A percentile compares a stretch with the other conserved stretches of the same genome.
Conservation (phyloP, 1,140 invertebrate species). For the Batillaria attramentaria region DNA sequence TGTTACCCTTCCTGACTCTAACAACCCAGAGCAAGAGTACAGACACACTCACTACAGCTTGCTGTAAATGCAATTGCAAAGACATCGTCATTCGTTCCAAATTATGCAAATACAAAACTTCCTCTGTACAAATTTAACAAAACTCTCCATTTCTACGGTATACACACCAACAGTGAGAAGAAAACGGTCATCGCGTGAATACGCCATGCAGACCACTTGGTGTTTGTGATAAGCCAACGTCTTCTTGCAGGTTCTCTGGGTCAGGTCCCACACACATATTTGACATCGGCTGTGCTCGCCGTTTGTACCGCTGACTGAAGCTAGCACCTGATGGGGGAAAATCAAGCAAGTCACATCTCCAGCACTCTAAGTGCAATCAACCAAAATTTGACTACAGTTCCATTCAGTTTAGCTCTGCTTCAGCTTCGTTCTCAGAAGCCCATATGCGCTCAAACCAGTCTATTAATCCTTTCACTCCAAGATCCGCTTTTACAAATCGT, state of each 20-base stretch:
- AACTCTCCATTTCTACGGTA: too few species aligned
- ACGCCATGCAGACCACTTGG: constrained; percentile 65
- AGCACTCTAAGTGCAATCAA: neutral
- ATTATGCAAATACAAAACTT: neutral
- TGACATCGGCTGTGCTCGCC: constrained; percentile 57
- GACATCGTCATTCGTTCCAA: too few species aligned
- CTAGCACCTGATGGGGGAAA: constrained; percentile 61
- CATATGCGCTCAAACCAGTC: too few species aligned
- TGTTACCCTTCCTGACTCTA: too few species aligned
- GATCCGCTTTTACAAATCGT: too few species aligned
- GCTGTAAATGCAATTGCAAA: too few species aligned
- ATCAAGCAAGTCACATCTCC: neutral
- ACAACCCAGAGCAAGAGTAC: too few species aligned
- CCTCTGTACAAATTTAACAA: neutral
- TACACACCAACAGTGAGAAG: constrained; percentile 65
- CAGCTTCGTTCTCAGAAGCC: too few species aligned
- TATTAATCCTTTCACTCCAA: too few species aligned
- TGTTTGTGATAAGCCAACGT: constrained; percentile 62
- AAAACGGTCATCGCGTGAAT: constrained; percentile 68
- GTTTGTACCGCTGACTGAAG: constrained; percentile 66
- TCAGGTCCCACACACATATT: constrained; percentile 68
- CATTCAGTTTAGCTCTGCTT: too few species aligned
- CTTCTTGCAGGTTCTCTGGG: constrained; percentile 57
- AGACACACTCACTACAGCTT: too few species aligned
- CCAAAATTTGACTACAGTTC: constrained; percentile 11